These are phyloP conservation scores for Neotoxoptera formosana DNA, from an alignment of 1,140 invertebrate genomes.

Conservation along the genomic window DNA sequence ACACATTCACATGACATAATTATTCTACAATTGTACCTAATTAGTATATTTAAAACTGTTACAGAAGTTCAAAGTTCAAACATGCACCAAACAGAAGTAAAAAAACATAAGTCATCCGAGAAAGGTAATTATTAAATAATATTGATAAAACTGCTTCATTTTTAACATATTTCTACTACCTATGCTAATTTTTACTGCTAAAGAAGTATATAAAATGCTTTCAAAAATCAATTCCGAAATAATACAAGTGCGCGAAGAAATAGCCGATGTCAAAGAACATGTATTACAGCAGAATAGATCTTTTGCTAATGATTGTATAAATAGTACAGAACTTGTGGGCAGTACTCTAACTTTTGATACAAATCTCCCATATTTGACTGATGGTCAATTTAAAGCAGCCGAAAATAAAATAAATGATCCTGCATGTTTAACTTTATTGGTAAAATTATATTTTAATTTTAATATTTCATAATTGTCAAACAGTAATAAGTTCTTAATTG, in stretches of 20 bases:
- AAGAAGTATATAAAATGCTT: background rate
- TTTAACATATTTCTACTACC: background rate
- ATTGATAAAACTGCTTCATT: background rate
- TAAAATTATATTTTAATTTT: background rate
- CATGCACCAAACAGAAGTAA: too few relatives aligned
- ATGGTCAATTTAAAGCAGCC: background rate
- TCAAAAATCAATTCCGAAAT: background rate
- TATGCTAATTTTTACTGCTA: background rate
- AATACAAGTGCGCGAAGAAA: background rate
- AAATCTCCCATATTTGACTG: background rate
- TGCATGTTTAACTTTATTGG: constrained; percentile 2
- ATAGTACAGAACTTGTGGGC: too few relatives aligned
- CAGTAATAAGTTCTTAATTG: too few relatives aligned
- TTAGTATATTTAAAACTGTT: too few relatives aligned
- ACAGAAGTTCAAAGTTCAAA: too few relatives aligned
- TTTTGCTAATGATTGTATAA: too few relatives aligned
- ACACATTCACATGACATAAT: too few relatives aligned
- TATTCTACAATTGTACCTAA: too few relatives aligned
- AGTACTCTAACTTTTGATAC: background rate
- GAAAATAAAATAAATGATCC: background rate
- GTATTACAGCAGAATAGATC: too few relatives aligned
- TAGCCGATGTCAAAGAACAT: background rate
- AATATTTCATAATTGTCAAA: too few relatives aligned
- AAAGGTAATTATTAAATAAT: background rate
- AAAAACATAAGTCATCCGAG: background rate